Evolutionary conservation across 2,888 invertebrate genomes (phyloP), one percentile per base, ranked within the genome.

Genomic region (Petrolisthes cinctipes): DNA sequence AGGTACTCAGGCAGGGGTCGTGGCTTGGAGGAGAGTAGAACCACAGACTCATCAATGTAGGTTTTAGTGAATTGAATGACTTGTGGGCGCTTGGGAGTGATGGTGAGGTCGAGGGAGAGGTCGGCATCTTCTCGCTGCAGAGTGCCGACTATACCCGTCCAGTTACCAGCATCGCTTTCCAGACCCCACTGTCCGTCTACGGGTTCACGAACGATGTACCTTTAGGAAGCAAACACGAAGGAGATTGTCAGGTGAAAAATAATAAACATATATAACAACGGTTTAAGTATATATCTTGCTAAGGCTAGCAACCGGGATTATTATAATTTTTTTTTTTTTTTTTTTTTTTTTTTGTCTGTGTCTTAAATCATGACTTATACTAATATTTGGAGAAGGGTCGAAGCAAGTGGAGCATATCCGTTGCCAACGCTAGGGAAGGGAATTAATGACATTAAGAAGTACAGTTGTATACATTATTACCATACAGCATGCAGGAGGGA

Each of bases 61-160:
- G 56, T 20, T 53, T 75, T 85, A 6, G 85, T 73, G 73, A 75
- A 85, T 9, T 88, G 75, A 14, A 88, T 71, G 7, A 81, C 68
- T 11, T 37, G 23, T 5, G 79, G 7, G 4, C 88, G 68, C 5
- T 66, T 51, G 0, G 71, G 71, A 6, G 57, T 56, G n/a, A 54
- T 53, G 4, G 85, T 68, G n/a, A 88, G 20, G 57, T 68, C 53
- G 71, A 88, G 56, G 54, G 85, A 71, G 73, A 88, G 82, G 54
- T 88, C 88, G 57, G 88, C 88, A 17, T 37, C 23, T 4, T 82
- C 75, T 76, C 85, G 85, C 75, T 88, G 88, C 51, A 88, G 82
- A 5, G 81, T 82, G 14, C 88, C 88, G 6, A 88, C 82, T 9
- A 73, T 85, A 5, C 88, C 88, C 3, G 88, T 84, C 88, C 88